Percentiles rank a stretch among this genome's conserved stretches.
Conservation (phyloP, 1,140 invertebrate genomes). For the Tetramorium simillimum region DNA sequence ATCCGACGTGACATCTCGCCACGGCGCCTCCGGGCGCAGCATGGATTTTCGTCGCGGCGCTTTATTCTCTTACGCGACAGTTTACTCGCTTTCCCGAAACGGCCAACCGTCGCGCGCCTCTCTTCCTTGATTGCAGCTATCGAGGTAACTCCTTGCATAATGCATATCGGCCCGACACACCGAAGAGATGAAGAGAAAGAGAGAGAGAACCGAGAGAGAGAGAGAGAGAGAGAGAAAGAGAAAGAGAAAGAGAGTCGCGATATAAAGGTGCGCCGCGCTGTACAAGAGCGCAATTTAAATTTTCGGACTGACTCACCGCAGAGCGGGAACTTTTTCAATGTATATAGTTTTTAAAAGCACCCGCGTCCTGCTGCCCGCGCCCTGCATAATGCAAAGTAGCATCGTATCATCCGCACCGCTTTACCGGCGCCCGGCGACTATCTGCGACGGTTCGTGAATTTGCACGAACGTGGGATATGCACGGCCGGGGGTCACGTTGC, state of each 20-base stretch:
- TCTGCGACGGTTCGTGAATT: slow-evolving; percentile 71
- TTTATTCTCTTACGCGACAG: slow-evolving; percentile 40
- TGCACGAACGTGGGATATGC: slow-evolving; percentile 69
- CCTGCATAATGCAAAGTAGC: slow-evolving; percentile 76
- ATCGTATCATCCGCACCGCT: slow-evolving; percentile 36
- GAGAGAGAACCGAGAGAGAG: neutral
- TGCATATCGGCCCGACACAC: slow-evolving; percentile 68
- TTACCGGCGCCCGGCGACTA: slow-evolving; percentile 8
- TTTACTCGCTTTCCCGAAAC: slow-evolving; percentile 51
- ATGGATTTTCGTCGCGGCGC: slow-evolving; percentile 28
- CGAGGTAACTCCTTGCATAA: slow-evolving; percentile 71
- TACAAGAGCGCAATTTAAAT: slow-evolving; percentile 76
- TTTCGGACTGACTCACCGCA: slow-evolving; percentile 64
- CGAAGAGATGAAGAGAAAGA: slow-evolving; percentile 25
- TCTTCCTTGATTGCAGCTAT: slow-evolving; percentile 71
- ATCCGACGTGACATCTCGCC: slow-evolving; percentile 20
- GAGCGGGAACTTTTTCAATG: slow-evolving; percentile 76
- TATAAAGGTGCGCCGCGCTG: slow-evolving; percentile 55
- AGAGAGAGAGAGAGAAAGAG: neutral
- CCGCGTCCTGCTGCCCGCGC: slow-evolving; percentile 17
- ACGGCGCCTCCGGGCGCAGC: neutral
- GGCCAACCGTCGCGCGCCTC: slow-evolving; percentile 36
- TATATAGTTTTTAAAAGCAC: slow-evolving; percentile 74
- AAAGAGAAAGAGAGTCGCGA: neutral
- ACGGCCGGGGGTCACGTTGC: neutral